Evolutionary conservation across 2,888 invertebrate species (phyloP), one percentile per base, ranked within the genome.

Genomic region (Agrochola litura): DNA sequence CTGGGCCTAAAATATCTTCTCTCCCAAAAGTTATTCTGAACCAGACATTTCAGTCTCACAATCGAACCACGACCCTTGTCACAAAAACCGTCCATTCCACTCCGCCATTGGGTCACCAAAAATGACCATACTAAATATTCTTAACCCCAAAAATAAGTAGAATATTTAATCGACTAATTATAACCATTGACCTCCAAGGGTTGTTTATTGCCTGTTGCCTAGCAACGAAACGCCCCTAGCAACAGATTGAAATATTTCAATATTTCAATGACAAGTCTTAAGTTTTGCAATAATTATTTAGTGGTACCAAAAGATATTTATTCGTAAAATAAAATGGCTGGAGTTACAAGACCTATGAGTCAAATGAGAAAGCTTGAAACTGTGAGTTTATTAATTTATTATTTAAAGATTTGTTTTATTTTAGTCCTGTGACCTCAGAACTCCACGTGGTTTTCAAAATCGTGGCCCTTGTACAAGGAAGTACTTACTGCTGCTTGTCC

Each of bases 331-430:
- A 76, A 67, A 68, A 95, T 96, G 95, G 91, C 94, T 22, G 92
- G 92, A 60, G 85, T 92, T 1, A 93, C 89, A 30, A 91, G 95
- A 71, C 96, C 96, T 0, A 92, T 96, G 95, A 96, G 96, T 78
- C 94, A 93, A 56, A 94, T 94, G 94, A 89, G 94, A 76, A 96
- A 95, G 81, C 82, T 96, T 37, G 96, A 96, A 86, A 91, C 94
- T 75, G 96, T 96, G 82, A 91, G 93, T 90, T 56, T 30, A 12
- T 58, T 16, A 0, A 5, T 54, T 37, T 54, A 30, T 19, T 12
- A 54, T 49, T 49, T 9, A 16, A 52, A 52, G 3, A 22, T 16
- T 19, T 52, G 52, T 41, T 14, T 54, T 52, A 1, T 52, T 76
- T 67, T 25, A 19, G 49, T 41, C 10, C 19, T 19, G 25, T 22